Base-by-base conservation (phyloP, 2,113 vertebrate species). In the Hylia prasina region DNA sequence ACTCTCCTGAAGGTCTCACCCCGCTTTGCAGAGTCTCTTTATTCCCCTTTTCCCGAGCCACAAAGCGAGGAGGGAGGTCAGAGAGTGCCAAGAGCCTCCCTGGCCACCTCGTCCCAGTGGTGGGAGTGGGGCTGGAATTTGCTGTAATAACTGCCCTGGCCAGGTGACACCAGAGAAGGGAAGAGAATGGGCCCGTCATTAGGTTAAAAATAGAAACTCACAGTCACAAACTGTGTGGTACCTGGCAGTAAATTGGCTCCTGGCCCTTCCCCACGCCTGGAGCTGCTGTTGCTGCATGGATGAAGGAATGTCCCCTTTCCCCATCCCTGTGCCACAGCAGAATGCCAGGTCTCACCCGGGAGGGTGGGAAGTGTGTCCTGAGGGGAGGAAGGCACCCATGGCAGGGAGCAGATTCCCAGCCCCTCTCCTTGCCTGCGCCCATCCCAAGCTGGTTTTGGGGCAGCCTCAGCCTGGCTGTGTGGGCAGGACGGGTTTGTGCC, bases 291-390 rank as follows among this genome's bases (percentile, higher is more conserved):
- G 50, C 69, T 73, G 48, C 47, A 2, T 9, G 56, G 60, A 27
- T 82, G 82, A 22, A 66, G 80, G 47, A 68, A 4, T 3, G 6
- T 11, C 44, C 76, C 40, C 48, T 58, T 50, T 53, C 4, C 11
- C 24, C 80, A 39, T 2, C 70, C 37, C 51, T 27, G 23, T 50
- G 48, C 40, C 80, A 11, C 75, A 60, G 73, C 27, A 44, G 2
- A 47, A 3, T 9, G 3, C 2, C 19, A 6, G 4, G 0, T 33
- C 27, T 48, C 60, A 15, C 73, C 48, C 1, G 42, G 75, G 4
- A 40, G 35, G 0, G 40, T 10, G 64, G 4, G 30, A 14, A 18
- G 13, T 4, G 44, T 39, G 64, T 37, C 50, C 3, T 2, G 82
- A 1, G 1, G 37, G 82, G 63, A 61, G 22, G 45, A 48, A 19